Percentiles rank a stretch among this genome's conserved stretches.
phyloP scores from a whole-genome alignment of 2,888 invertebrate species.

The Altica lythri region DNA sequence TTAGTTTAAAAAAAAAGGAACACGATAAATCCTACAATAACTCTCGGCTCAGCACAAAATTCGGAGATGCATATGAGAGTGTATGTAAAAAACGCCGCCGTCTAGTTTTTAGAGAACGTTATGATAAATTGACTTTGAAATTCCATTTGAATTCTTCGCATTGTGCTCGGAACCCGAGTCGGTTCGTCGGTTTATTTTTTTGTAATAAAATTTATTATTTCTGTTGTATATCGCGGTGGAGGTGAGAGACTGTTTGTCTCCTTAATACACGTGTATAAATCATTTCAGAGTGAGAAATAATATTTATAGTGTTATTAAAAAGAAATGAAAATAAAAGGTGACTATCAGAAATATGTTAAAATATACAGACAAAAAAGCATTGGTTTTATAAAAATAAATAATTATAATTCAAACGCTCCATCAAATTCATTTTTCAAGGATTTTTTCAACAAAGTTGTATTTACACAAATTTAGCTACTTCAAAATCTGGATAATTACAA shows the following conservation, averaged over 20 bases:
- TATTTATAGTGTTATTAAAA: slow-evolving; percentile 26
- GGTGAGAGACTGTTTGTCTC: slow-evolving; percentile 30
- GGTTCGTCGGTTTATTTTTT: slow-evolving; percentile 27
- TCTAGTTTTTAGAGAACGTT: slow-evolving; percentile 38
- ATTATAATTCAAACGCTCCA: no score
- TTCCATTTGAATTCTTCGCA: slow-evolving; percentile 55
- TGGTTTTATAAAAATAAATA: no score
- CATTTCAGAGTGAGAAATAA: slow-evolving; percentile 21
- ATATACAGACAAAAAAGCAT: no score
- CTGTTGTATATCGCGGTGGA: slow-evolving; percentile 24
- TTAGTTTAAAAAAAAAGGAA: no score
- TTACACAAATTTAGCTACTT: no score
- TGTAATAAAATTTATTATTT: slow-evolving; percentile 33
- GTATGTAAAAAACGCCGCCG: slow-evolving; percentile 37
- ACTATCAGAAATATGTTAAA: no score
- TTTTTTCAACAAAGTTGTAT: no score
- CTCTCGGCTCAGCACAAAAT: slow-evolving; percentile 13
- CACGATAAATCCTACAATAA: slow-evolving; percentile 12
- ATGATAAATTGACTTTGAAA: slow-evolving; percentile 57
- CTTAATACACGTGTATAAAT: slow-evolving; percentile 29
- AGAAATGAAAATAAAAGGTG: no score
- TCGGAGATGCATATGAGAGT: slow-evolving; percentile 15
- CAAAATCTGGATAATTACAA: no score
- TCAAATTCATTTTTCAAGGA: no score
- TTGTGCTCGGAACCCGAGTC: slow-evolving; percentile 51